Evolutionary conservation across 2,888 invertebrate species (phyloP).

Genomic region (Drosophila monieri): DNA sequence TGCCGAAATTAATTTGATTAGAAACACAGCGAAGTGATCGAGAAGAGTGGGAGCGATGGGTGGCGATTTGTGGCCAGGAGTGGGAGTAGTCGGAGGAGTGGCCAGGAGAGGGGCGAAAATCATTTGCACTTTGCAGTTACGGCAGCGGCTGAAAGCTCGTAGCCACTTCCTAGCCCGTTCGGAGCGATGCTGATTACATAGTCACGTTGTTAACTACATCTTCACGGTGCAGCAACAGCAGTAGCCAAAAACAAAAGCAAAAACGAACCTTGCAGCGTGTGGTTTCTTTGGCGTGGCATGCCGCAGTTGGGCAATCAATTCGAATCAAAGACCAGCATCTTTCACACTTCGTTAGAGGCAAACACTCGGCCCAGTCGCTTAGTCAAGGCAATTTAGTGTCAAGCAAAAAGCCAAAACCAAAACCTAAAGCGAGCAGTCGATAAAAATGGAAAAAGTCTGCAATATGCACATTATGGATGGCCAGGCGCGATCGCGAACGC

Average conservation of each 20-base stretch:
- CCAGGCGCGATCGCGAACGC: slow-evolving; percentile 28
- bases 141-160: slow-evolving; percentile 36
- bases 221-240: slow-evolving; percentile 66
- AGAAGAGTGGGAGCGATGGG: slow-evolving; percentile 21
- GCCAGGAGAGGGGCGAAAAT: slow-evolving; percentile 54
- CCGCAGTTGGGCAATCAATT: slow-evolving; percentile 74
- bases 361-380: slow-evolving; percentile 7
- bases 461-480: slow-evolving; percentile 74
- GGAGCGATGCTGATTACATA: slow-evolving; percentile 65
- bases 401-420: slow-evolving; percentile 27
- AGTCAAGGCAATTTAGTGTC: slow-evolving; percentile 76
- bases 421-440: slow-evolving; percentile 56
- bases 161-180: slow-evolving; percentile 68
- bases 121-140: slow-evolving; percentile 52
- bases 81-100: slow-evolving; percentile 18
- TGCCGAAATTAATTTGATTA: slow-evolving; percentile 71
- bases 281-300: slow-evolving; percentile 44
- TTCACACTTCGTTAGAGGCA: slow-evolving; percentile 77
- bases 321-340: slow-evolving; percentile 75
- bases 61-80: neutral
- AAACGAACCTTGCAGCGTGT: slow-evolving; percentile 65
- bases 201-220: slow-evolving; percentile 80
- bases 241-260: slow-evolving; percentile 3
- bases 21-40: slow-evolving; percentile 50
- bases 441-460: slow-evolving; percentile 55